Evolutionary conservation across 1,140 invertebrate genomes (phyloP).

Genomic region (Schlechtendalia chinensis): DNA sequence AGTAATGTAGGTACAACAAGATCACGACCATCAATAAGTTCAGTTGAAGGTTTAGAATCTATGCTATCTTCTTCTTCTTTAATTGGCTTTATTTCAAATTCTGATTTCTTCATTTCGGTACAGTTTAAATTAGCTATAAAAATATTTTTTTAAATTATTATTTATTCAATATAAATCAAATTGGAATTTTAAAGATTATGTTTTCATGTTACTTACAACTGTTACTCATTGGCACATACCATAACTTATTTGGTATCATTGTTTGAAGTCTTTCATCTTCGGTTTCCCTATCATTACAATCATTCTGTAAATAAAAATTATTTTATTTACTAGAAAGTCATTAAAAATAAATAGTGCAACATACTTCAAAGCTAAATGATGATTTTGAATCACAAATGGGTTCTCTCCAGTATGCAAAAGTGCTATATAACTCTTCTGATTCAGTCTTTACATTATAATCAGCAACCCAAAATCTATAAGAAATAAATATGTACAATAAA

Average conservation of each 20-base stretch:
- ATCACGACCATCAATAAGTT: background rate
- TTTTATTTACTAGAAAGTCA: background rate
- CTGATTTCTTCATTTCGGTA: conserved; percentile 39
- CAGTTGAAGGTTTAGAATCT: conserved; percentile 19
- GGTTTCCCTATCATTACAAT: conserved; percentile 38
- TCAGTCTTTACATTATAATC: conserved; percentile 49
- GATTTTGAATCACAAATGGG: conserved; percentile 46
- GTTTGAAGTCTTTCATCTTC: conserved; percentile 13
- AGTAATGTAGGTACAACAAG: conserved; percentile 29
- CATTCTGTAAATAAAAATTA: conserved; percentile 17
- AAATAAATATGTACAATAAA: background rate
- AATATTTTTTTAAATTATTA: too few relatives aligned
- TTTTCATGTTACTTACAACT: conserved; percentile 5
- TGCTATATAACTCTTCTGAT: conserved; percentile 44
- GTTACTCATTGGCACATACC: conserved; percentile 46
- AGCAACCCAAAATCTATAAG: conserved; percentile 40
- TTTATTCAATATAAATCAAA: background rate
- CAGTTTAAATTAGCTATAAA: conserved; percentile 44
- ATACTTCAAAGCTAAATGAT: conserved; percentile 45
- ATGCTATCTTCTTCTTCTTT: background rate
- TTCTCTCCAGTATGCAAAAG: conserved; percentile 43
- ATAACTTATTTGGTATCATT: conserved; percentile 40
- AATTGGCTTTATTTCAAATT: conserved; percentile 34
- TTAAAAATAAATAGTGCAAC: background rate
- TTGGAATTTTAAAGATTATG: background rate